Percentiles rank a stretch among this genome's conserved stretches.
These are phyloP conservation scores for Drosophila sp. DNA, from an alignment of 1,140 invertebrate species.

Conservation along the genomic window DNA sequence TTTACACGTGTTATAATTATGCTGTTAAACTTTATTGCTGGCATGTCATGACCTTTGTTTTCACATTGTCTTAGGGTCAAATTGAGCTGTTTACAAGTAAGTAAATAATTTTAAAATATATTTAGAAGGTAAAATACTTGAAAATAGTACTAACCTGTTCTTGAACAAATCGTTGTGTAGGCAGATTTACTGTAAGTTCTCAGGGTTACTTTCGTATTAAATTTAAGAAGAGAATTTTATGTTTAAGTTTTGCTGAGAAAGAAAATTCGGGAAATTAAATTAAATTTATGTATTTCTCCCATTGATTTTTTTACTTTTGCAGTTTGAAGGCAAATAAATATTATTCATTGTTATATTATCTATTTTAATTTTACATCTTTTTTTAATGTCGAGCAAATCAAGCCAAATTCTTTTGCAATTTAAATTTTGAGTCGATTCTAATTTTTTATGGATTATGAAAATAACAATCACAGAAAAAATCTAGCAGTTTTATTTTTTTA, in stretches of 20 bases:
- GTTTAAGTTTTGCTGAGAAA: not conserved
- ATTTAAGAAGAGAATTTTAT: not conserved
- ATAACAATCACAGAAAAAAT: too few species aligned
- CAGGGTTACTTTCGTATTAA: not conserved
- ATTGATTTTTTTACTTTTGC: too few species aligned
- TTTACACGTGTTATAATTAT: constrained; percentile 34
- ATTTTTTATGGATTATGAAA: too few species aligned
- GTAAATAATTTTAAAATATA: constrained; percentile 3
- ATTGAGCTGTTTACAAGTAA: constrained; percentile 3
- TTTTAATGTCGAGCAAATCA: too few species aligned
- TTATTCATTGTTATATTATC: too few species aligned
- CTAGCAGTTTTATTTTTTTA: not conserved
- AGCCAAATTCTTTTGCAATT: too few species aligned
- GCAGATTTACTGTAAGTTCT: constrained; percentile 15
- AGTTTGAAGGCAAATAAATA: too few species aligned
- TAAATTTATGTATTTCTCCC: not conserved
- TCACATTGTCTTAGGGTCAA: constrained; percentile 28
- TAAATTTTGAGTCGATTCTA: too few species aligned
- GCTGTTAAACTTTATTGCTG: constrained; percentile 4
- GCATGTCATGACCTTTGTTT: constrained; percentile 31
- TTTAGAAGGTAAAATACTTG: constrained; percentile 16
- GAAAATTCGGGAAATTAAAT: not conserved
- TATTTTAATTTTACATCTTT: too few species aligned
- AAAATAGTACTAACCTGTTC: constrained; percentile 19
- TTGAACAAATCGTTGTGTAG: constrained; percentile 22